These are phyloP conservation scores for Cisticola juncidis DNA, from an alignment of 2,113 vertebrate species.

Conservation along the genomic window DNA sequence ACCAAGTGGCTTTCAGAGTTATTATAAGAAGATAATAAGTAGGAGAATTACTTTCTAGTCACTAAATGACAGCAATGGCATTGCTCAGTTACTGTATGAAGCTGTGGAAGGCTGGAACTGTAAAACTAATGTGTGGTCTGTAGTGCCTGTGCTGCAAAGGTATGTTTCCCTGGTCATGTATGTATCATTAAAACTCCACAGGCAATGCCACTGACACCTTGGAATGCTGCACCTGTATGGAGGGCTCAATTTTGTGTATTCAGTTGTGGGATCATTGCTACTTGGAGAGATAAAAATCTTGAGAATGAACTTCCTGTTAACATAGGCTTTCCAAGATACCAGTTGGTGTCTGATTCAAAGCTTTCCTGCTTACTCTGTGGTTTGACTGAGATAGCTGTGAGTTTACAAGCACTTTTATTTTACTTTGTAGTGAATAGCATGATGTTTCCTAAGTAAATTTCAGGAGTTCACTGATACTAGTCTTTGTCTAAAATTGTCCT, in stretches of 20 bases:
- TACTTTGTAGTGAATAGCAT: neutral
- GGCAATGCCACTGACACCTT: neutral
- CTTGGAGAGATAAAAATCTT: neutral
- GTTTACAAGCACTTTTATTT: neutral
- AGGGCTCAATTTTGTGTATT: neutral
- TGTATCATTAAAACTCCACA: neutral
- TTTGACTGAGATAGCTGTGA: neutral
- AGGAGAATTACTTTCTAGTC: neutral
- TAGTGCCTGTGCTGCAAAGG: neutral
- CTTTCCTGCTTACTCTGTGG: neutral
- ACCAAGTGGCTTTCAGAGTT: neutral
- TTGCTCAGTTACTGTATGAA: neutral
- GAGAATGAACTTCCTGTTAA: neutral
- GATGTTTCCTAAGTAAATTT: neutral
- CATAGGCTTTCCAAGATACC: neutral
- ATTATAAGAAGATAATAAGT: neutral
- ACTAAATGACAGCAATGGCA: neutral
- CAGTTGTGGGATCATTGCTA: neutral
- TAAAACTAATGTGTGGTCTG: neutral
- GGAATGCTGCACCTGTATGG: neutral
- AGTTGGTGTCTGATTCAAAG: neutral
- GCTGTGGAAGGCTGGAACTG: neutral
- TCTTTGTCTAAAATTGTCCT: neutral
- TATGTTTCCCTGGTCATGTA: neutral
- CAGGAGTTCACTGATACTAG: neutral